A percentile compares a stretch with the other conserved stretches of the same genome.
Evolutionary conservation across 1,140 invertebrate species (phyloP).

Genomic region (Leguminivora glycinivorella): DNA sequence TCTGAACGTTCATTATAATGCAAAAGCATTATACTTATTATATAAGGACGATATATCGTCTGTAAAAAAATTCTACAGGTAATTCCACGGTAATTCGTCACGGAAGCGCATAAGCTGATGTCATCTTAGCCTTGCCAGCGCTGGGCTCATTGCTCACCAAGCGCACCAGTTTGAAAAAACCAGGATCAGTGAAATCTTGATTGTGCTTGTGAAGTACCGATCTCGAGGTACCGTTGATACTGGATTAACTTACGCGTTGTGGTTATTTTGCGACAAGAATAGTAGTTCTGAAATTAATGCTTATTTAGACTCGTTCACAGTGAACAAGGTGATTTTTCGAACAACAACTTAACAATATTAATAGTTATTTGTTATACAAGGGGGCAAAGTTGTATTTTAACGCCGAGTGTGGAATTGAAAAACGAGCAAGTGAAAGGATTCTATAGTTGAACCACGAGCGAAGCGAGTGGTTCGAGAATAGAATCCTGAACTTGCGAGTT

Average conservation of each 20-base stretch:
- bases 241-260: background rate
- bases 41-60: too few species aligned
- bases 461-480: too few species aligned
- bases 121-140: background rate
- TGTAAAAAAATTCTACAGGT: background rate
- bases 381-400: too few species aligned
- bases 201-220: background rate
- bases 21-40: too few species aligned
- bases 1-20: background rate
- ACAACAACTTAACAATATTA: background rate
- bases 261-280: background rate
- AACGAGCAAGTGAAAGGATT: too few species aligned
- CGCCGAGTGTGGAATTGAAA: too few species aligned
- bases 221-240: background rate
- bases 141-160: background rate
- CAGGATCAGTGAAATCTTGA: background rate
- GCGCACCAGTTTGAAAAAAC: background rate
- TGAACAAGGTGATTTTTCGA: background rate
- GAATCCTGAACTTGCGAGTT: too few species aligned
- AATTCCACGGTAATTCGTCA: background rate
- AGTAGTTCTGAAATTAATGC: background rate
- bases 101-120: background rate
- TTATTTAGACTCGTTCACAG: background rate
- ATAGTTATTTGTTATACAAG: background rate
- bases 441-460: too few species aligned